A percentile compares a stretch with the other conserved stretches of the same genome.
Evolutionary conservation across 2,797 vertebrate species (phyloP).

Genomic region (Danio aesculapii): DNA sequence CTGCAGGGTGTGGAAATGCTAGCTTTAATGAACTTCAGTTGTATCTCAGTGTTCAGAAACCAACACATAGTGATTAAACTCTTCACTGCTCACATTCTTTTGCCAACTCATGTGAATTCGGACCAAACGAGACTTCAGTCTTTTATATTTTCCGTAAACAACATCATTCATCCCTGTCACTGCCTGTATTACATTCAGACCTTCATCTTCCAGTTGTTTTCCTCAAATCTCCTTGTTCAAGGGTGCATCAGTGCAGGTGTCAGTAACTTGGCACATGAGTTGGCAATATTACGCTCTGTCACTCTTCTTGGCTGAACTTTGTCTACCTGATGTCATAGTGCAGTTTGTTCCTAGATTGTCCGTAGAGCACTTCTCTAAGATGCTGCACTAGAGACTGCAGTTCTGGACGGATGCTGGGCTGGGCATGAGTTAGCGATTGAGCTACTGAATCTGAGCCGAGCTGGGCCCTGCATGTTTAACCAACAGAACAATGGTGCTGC

Average conservation of each 20-base stretch:
- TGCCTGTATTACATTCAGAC: conserved; percentile 3
- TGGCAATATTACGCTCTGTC: conserved; percentile 49
- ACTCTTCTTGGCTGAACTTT: conserved; percentile 47
- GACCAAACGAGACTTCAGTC: conserved; percentile 2
- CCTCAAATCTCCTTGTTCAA: conserved; percentile 25
- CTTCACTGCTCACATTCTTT: conserved; percentile 45
- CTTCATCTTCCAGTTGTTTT: not conserved
- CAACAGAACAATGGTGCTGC: conserved; percentile 70
- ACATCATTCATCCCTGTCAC: conserved; percentile 4
- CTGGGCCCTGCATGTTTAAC: conserved; percentile 77
- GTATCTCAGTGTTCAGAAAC: conserved; percentile 35
- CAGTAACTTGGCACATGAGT: conserved; percentile 46
- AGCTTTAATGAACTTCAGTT: conserved; percentile 45
- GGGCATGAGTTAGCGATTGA: conserved; percentile 49
- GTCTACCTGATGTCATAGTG: conserved; percentile 37
- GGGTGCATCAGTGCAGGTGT: conserved; percentile 24
- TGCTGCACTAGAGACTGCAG: conserved; percentile 33
- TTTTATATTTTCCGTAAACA: not conserved
- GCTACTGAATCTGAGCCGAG: conserved; percentile 58
- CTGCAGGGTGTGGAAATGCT: conserved; percentile 48
- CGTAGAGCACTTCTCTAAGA: conserved; percentile 36
- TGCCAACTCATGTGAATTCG: conserved; percentile 58
- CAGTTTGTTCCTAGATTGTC: conserved; percentile 42
- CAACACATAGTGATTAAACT: conserved; percentile 45
- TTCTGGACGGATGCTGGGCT: conserved; percentile 49